Evolutionary conservation across 2,797 vertebrate species (phyloP).

Genomic region (Microchirus variegatus): DNA sequence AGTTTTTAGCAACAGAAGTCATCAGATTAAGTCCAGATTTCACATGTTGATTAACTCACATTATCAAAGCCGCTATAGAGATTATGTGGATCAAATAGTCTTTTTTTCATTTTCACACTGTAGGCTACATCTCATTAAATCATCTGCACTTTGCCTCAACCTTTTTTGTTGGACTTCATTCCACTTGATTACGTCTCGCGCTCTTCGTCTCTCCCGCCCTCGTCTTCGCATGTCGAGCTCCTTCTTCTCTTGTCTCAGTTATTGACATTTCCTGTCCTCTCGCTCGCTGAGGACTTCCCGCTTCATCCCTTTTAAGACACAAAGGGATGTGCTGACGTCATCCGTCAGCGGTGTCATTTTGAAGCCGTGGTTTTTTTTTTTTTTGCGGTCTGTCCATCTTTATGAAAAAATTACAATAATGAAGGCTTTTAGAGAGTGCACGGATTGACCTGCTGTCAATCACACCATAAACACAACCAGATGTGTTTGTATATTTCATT

Average conservation of each 20-base stretch:
- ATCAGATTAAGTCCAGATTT: too few species aligned
- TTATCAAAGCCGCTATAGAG: slow-evolving; percentile 19
- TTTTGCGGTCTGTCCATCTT: background rate
- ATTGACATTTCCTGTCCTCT: slow-evolving; percentile 38
- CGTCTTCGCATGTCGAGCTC: slow-evolving; percentile 19
- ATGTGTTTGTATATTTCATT: too few species aligned
- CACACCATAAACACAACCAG: too few species aligned
- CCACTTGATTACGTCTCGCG: slow-evolving; percentile 4
- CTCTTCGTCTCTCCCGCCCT: slow-evolving; percentile 13
- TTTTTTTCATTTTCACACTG: slow-evolving; percentile 16
- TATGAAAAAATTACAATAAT: background rate
- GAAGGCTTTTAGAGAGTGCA: background rate
- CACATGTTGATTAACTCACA: background rate
- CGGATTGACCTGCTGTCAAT: too few species aligned
- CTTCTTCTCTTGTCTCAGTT: slow-evolving; percentile 12
- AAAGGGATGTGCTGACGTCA: too few species aligned
- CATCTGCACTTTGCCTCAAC: slow-evolving; percentile 26
- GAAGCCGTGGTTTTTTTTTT: background rate
- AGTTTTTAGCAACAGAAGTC: background rate
- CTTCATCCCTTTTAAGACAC: slow-evolving; percentile 16
- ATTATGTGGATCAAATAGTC: slow-evolving; percentile 31
- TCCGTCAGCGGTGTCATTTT: background rate
- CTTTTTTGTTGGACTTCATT: slow-evolving; percentile 24
- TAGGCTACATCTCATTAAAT: slow-evolving; percentile 27
- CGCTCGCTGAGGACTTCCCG: slow-evolving; percentile 29